These are phyloP conservation scores for Drosophila peninsularis DNA, from an alignment of 2,888 invertebrate species.

Conservation along the genomic window DNA sequence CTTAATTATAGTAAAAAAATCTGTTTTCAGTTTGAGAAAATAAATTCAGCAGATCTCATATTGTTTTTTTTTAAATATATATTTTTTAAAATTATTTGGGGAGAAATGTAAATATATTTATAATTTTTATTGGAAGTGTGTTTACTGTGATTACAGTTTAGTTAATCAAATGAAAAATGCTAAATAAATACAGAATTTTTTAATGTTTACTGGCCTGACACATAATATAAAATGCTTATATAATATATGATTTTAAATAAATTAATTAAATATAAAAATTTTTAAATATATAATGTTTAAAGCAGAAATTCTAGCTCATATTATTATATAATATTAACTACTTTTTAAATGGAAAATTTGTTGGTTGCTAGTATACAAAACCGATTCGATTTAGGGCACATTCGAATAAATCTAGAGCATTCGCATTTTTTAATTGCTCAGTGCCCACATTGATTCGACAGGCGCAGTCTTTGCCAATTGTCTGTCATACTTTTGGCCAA, in stretches of 20 bases:
- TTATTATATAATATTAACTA: background rate
- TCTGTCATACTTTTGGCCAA: conserved; percentile 29
- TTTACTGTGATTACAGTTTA: background rate
- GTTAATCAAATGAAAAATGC: background rate
- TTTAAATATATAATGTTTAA: no score
- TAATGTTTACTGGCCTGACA: background rate
- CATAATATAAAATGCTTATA: background rate
- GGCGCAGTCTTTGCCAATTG: conserved; percentile 31
- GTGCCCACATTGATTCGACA: conserved; percentile 1
- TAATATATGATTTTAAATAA: background rate
- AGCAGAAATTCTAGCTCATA: no score
- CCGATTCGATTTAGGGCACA: background rate
- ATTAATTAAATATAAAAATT: no score
- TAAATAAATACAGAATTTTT: background rate
- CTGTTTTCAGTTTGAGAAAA: background rate
- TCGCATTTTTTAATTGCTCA: conserved; percentile 10
- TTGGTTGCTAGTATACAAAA: background rate
- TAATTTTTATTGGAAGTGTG: background rate
- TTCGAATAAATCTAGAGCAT: conserved; percentile 1
- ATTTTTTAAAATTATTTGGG: background rate
- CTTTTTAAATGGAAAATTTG: background rate
- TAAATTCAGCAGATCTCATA: background rate
- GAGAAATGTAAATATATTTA: background rate
- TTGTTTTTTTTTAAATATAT: background rate
- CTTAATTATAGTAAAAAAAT: background rate